Conservation (phyloP, 1,140 invertebrate genomes). For the Brachionus koreanus region DNA sequence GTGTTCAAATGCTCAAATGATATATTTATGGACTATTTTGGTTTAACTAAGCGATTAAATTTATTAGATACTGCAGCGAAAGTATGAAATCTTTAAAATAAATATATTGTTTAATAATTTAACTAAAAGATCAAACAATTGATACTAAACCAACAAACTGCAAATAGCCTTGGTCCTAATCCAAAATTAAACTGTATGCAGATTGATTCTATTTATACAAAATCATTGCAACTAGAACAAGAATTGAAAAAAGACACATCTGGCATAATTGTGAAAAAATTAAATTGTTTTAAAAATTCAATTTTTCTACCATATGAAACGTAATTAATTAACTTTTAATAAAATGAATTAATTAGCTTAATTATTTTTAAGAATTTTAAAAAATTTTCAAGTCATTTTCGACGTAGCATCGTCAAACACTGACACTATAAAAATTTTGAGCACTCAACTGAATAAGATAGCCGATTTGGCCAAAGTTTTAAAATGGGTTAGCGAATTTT, state of each 20-base stretch:
- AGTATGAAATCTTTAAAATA: neutral
- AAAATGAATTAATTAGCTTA: neutral
- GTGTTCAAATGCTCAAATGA: slow-evolving; percentile 36
- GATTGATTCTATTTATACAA: slow-evolving; percentile 11
- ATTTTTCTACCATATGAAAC: slow-evolving; percentile 22
- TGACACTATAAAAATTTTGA: slow-evolving; percentile 10
- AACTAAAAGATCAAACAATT: slow-evolving; percentile 11
- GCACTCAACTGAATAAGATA: slow-evolving; percentile 10
- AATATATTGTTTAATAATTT: neutral
- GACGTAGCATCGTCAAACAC: slow-evolving; percentile 1
- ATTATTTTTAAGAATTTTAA: slow-evolving; percentile 1
- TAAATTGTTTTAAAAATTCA: slow-evolving; percentile 33
- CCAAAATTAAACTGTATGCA: slow-evolving; percentile 25
- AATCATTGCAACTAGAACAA: neutral
- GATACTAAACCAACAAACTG: slow-evolving; percentile 35
- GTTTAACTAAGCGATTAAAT: slow-evolving; percentile 22
- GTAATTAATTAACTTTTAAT: neutral
- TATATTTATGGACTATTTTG: slow-evolving; percentile 21
- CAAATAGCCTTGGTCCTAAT: slow-evolving; percentile 27
- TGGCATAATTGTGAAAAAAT: neutral
- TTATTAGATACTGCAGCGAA: slow-evolving; percentile 7
- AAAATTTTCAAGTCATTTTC: slow-evolving; percentile 8
- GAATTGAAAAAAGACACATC: slow-evolving; percentile 18
- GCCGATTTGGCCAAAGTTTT: neutral
- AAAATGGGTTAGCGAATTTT: slow-evolving; percentile 9